These are phyloP conservation scores for Arctocebus calabarensis DNA, from an alignment of 2,797 vertebrate genomes.

Conservation along the genomic window DNA sequence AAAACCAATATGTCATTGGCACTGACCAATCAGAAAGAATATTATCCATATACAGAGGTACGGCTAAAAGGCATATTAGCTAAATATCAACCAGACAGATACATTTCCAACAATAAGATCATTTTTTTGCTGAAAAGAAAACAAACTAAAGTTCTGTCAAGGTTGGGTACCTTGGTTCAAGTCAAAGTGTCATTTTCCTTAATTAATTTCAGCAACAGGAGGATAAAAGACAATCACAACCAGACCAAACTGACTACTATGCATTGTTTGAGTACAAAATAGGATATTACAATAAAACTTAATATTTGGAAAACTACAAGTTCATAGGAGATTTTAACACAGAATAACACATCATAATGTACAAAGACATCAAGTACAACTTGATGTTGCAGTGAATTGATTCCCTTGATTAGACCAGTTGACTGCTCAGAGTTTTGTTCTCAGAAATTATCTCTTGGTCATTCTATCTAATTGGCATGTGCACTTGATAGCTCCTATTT, in stretches of 20 bases:
- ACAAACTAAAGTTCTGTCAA: not conserved
- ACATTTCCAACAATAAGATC: not conserved
- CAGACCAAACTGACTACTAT: not conserved
- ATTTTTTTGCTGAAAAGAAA: not conserved
- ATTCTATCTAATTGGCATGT: not conserved
- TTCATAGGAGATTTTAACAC: not conserved
- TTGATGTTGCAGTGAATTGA: not conserved
- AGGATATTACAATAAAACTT: not conserved
- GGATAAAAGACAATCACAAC: not conserved
- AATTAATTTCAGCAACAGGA: not conserved
- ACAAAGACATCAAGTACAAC: not conserved
- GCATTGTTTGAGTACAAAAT: not conserved
- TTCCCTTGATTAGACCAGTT: not conserved
- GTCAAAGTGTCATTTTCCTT: not conserved
- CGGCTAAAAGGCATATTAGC: not conserved
- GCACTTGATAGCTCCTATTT: not conserved
- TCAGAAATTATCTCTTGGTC: not conserved
- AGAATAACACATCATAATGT: not conserved
- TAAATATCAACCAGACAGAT: not conserved
- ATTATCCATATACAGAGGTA: not conserved
- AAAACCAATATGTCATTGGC: not conserved
- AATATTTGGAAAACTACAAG: not conserved
- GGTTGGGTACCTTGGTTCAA: not conserved
- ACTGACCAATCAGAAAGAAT: not conserved
- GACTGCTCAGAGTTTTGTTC: not conserved